A percentile compares a stretch with the other conserved stretches of the same genome.
These are phyloP conservation scores for Cynaeus angustus DNA, from an alignment of 2,888 invertebrate species.

Conservation along the genomic window DNA sequence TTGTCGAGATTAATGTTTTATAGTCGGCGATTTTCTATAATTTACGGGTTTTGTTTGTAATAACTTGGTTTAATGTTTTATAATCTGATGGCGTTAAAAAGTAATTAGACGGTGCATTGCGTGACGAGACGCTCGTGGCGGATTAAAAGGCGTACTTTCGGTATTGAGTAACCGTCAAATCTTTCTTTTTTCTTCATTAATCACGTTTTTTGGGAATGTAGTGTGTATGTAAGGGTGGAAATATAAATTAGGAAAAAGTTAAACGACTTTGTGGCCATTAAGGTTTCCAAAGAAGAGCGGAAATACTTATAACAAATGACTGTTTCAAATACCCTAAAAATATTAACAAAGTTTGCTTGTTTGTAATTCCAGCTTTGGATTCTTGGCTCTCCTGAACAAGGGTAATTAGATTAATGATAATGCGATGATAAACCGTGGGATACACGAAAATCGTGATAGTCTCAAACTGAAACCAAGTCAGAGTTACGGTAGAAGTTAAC, in stretches of 20 bases:
- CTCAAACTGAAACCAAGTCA: no score
- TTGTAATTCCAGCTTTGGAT: no score
- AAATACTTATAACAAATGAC: background rate
- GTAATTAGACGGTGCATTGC: no score
- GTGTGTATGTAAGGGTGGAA: background rate
- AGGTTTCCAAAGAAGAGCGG: background rate
- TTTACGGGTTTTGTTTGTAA: no score
- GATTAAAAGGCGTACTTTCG: no score
- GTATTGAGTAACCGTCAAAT: conserved; percentile 5
- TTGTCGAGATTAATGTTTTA: background rate
- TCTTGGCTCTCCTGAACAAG: no score
- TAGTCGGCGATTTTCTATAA: background rate
- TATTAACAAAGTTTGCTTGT: background rate
- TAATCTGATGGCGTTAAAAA: no score
- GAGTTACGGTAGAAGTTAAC: no score
- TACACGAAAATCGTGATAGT: no score
- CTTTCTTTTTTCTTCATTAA: conserved; percentile 3
- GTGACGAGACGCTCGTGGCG: background rate
- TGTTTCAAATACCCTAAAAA: background rate
- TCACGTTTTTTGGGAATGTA: conserved; percentile 2
- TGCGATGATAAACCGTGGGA: no score
- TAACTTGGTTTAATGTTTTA: no score
- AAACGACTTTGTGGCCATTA: conserved; percentile 4
- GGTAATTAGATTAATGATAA: no score
- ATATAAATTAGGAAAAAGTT: background rate